A percentile compares a stretch with the other conserved stretches of the same genome.
Conservation (phyloP, 2,113 vertebrate species). For the Procapra przewalskii region DNA sequence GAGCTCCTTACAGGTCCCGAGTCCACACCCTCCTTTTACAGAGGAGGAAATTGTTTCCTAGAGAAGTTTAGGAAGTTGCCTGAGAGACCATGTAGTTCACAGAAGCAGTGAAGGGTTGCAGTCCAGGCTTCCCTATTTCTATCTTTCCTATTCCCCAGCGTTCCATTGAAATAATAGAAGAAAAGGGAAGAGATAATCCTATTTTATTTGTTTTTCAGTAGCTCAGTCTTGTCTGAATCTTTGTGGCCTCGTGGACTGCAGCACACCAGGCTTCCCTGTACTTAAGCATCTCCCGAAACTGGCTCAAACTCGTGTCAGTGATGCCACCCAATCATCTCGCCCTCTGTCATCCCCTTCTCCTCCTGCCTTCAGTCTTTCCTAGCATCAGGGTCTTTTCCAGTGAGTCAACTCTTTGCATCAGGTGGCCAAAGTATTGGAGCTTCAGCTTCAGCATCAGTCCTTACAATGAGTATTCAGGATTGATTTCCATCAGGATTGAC, state of each 20-base stretch:
- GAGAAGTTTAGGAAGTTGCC: not conserved
- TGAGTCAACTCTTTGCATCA: not conserved
- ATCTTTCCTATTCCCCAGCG: not conserved
- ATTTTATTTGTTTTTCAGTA: not conserved
- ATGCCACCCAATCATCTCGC: not conserved
- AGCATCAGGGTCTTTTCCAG: not conserved
- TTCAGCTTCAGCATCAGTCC: not conserved
- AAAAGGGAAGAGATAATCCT: not conserved
- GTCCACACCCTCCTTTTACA: not conserved
- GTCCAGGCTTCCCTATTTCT: not conserved
- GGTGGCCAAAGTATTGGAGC: not conserved
- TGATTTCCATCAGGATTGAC: not conserved
- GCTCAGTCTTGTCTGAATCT: not conserved
- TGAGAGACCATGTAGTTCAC: not conserved
- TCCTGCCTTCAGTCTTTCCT: not conserved
- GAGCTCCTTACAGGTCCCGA: not conserved
- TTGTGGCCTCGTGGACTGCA: not conserved
- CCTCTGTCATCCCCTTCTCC: not conserved
- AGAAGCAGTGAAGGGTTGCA: not conserved
- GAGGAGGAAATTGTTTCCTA: not conserved
- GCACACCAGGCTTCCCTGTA: not conserved
- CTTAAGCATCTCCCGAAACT: not conserved
- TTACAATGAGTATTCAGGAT: not conserved
- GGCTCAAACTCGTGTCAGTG: not conserved
- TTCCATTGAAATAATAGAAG: not conserved